Evolutionary conservation across 2,797 vertebrate species (phyloP), one percentile per base, ranked within the genome.

Genomic region (Melanotaenia boesemani): DNA sequence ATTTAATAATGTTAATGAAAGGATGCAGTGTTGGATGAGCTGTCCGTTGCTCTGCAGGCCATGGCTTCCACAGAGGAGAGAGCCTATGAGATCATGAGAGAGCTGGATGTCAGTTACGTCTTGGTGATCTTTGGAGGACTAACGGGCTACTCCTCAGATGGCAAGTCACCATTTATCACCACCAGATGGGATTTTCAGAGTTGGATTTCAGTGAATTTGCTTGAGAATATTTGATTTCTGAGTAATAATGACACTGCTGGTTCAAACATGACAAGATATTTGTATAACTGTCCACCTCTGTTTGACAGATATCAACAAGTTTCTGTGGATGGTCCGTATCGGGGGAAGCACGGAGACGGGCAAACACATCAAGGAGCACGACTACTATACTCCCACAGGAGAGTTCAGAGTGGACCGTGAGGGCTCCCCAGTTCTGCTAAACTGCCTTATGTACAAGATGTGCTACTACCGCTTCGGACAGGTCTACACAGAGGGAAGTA

Each of bases 401-500:
- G 98, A 99, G 85, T 99, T 99, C 91, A 94, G 98, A 0, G 98
- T 99, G 0, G 98, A 99, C 82, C 95, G 98, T 0, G 98, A 99
- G 83, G 98, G 98, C 36, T 99, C 98, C 4, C 98, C 98, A 0
- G 96, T 98, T 77, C 94, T 99, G 72, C 98, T 99, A 81, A 99
- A 99, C 94, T 99, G 98, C 90, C 97, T 99, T 61, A 99, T 99
- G 98, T 99, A 99, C 90, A 99, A 99, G 94, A 99, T 99, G 98
- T 99, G 98, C 91, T 99, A 99, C 94, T 99, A 99, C 80, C 98
- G 98, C 86, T 99, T 99, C 0, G 98, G 98, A 55, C 98, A 99
- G 91, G 98, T 99, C 90, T 99, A 99, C 95, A 99, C 98, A 0
- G 98, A 99, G 91, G 98, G 98, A 93, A 99, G 98, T 99, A 86